These are phyloP conservation scores for Polymixis lichenea DNA, from an alignment of 2,888 invertebrate genomes.

Conservation along the genomic window DNA sequence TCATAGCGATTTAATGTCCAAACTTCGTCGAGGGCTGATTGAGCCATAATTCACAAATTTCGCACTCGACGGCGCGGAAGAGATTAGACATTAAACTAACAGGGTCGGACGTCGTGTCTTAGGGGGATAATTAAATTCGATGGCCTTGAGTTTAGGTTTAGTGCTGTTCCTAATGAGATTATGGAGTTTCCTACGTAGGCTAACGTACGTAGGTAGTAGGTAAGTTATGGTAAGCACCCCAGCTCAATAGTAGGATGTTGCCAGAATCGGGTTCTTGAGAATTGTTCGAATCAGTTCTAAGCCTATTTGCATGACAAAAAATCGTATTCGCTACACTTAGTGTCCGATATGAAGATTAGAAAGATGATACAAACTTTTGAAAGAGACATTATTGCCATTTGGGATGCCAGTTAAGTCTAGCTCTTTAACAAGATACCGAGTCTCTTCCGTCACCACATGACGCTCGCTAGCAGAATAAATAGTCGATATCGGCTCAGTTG, in stretches of 20 bases:
- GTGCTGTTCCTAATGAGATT: conserved; percentile 16
- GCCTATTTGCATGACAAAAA: not conserved
- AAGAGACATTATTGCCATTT: not conserved
- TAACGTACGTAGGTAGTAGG: not conserved
- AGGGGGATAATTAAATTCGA: conserved; percentile 32
- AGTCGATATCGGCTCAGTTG: not conserved
- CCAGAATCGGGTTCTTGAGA: not conserved
- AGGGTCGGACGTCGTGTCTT: conserved; percentile 37
- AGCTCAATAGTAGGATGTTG: not conserved
- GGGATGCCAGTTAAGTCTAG: not conserved
- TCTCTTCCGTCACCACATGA: not conserved
- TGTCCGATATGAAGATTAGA: no score
- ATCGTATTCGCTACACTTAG: not conserved
- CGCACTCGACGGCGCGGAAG: conserved; percentile 51
- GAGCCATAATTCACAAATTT: conserved; percentile 63
- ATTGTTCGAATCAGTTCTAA: not conserved
- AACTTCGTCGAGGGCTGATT: conserved; percentile 26
- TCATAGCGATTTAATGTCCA: conserved; percentile 12
- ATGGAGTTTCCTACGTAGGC: conserved; percentile 1
- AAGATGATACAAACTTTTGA: not conserved
- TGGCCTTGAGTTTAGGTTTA: conserved; percentile 28
- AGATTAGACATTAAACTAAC: conserved; percentile 60
- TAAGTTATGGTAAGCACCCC: not conserved
- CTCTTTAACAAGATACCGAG: not conserved
- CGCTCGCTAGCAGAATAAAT: not conserved